Evolutionary conservation across 2,888 invertebrate species (phyloP).

Genomic region (Geotrupes spiniger): DNA sequence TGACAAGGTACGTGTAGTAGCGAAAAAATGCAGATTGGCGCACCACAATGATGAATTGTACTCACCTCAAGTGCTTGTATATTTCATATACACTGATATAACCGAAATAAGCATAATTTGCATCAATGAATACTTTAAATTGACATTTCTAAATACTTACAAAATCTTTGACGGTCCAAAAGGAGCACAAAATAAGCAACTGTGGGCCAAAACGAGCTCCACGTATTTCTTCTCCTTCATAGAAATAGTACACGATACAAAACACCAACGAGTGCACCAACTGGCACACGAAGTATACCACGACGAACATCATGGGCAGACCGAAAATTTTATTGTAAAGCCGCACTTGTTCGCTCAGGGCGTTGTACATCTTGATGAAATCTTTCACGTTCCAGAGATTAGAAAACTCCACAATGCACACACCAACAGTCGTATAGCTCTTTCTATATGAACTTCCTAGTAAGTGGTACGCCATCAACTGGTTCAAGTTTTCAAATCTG

Average conservation of each 20-base stretch:
- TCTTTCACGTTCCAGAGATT: too few relatives aligned
- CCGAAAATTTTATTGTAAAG: neutral
- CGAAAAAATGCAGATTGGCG: too few relatives aligned
- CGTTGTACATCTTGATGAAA: neutral
- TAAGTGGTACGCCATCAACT: too few relatives aligned
- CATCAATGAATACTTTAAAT: neutral
- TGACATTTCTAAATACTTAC: neutral
- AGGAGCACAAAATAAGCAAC: neutral
- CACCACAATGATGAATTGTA: too few relatives aligned
- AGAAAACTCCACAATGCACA: too few relatives aligned
- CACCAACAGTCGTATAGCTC: too few relatives aligned
- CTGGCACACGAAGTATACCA: neutral
- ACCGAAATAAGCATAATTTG: too few relatives aligned
- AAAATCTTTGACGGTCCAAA: neutral
- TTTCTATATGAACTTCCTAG: too few relatives aligned
- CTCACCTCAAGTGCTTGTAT: too few relatives aligned
- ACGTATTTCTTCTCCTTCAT: neutral
- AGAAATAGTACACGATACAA: neutral
- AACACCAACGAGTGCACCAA: neutral
- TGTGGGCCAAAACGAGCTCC: neutral
- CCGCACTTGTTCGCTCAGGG: neutral
- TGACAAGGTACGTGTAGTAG: too few relatives aligned
- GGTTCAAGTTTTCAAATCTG: constrained; percentile 7
- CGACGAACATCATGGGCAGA: neutral
- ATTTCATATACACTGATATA: too few relatives aligned